Evolutionary conservation across 2,888 invertebrate species (phyloP), one percentile per base, ranked within the genome.

Genomic region (Acholoe squamosa): DNA sequence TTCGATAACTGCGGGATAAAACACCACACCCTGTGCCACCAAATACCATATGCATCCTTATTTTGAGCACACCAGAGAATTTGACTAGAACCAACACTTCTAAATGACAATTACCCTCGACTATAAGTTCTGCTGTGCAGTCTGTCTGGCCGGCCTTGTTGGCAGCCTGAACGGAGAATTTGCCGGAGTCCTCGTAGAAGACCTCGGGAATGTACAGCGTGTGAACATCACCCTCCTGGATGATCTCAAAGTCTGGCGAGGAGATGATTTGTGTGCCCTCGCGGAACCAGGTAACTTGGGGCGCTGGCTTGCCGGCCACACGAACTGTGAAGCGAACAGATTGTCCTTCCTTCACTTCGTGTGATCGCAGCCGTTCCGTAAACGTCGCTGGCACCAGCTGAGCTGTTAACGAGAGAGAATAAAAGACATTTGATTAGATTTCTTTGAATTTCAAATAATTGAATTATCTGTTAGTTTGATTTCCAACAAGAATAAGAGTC

Each of bases 351-450:
- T 93, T 93, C 56, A 97, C 97, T 56, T 94, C 97, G 92, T 97
- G 96, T 19, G 98, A 98, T 95, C 97, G 97, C 90, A 98, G 96
- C 91, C 98, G 98, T 94, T 97, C 97, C 0, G 97, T 97, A 93
- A 98, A 98, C 94, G 97, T 97, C 67, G 98, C 98, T 56, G 98
- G 98, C 94, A 98, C 97, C 92, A 97, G 97, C 51, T 97, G 97
- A 96, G 98, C 98, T 98, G 95, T 56, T 92, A 93, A 89, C 0
- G 89, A 33, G 86, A 89, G 76, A 52, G 43, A 43, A 43, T 5
- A 71, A 28, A 7, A 7, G 7, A 25, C 14, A 67, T 67, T 67
- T 22, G 67, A 25, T 22, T 19, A 12, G 7, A n/a, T 67, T n/a
- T n/a, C n/a, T n/a, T n/a, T n/a, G n/a, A n/a, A n/a, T n/a, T n/a